Conservation (phyloP, 2,113 vertebrate genomes). For the Mobula hypostoma region DNA sequence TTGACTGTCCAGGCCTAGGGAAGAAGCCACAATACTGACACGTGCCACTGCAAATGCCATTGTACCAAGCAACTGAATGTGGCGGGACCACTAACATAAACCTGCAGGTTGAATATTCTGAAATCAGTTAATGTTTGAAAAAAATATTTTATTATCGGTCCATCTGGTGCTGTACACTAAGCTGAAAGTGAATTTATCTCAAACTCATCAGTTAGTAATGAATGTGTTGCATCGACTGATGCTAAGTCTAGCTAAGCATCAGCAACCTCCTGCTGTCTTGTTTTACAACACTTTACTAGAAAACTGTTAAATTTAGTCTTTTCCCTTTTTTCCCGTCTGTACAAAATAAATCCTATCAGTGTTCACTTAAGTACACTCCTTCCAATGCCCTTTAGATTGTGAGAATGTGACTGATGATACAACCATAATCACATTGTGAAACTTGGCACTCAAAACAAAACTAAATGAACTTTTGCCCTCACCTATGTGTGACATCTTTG, state of each 20-base stretch:
- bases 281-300: slow-evolving; percentile 50
- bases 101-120: not conserved
- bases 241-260: slow-evolving; percentile 40
- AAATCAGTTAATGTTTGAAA: not conserved
- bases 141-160: not conserved
- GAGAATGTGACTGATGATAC: slow-evolving; percentile 39
- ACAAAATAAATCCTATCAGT: slow-evolving; percentile 46
- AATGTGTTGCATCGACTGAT: slow-evolving; percentile 39
- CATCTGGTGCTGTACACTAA: slow-evolving; percentile 2
- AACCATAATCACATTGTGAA: slow-evolving; percentile 51
- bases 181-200: slow-evolving; percentile 2
- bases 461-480: not conserved
- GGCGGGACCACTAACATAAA: not conserved
- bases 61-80: not conserved
- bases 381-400: slow-evolving; percentile 45
- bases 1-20: not conserved
- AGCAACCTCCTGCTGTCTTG: slow-evolving; percentile 46
- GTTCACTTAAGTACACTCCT: slow-evolving; percentile 41
- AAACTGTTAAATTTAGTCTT: slow-evolving; percentile 53
- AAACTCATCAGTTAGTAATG: slow-evolving; percentile 26
- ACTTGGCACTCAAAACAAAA: slow-evolving; percentile 54
- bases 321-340: slow-evolving; percentile 41
- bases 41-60: not conserved
- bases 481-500: not conserved
- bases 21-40: not conserved